Conservation (phyloP, 2,113 vertebrate species). For the Zosterops japonicus region DNA sequence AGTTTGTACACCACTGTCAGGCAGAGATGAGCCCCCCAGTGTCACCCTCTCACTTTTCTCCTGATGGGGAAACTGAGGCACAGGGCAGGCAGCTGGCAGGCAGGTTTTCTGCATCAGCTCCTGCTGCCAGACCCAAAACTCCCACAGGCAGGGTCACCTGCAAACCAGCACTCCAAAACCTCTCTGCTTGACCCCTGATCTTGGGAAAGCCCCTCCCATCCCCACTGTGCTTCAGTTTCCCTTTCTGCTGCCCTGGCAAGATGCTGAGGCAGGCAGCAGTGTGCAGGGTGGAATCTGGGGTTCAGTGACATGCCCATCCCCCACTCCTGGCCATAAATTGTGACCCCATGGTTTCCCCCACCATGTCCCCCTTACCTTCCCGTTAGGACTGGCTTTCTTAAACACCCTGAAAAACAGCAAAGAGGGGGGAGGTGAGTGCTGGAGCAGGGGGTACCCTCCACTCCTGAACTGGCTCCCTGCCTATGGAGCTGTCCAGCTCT, state of each 20-base stretch:
- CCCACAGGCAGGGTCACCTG: background rate
- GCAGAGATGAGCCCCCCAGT: background rate
- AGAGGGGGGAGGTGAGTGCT: background rate
- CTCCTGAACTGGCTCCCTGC: background rate
- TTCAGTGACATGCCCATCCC: background rate
- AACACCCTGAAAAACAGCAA: conserved; percentile 81
- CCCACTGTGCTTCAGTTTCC: background rate
- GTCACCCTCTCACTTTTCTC: background rate
- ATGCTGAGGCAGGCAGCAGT: background rate
- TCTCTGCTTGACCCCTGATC: background rate
- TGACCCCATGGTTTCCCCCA: background rate
- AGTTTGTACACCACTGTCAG: background rate
- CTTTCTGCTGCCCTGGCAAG: background rate
- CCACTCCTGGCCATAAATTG: fast-evolving
- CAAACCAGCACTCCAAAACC: background rate
- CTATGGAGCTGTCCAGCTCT: background rate
- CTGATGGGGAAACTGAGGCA: background rate
- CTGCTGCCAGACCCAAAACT: background rate
- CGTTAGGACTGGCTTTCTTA: conserved; percentile 90
- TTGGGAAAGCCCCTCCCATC: background rate
- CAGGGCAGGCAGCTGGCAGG: background rate
- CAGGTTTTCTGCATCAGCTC: background rate
- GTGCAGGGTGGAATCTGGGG: background rate
- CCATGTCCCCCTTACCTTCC: conserved; percentile 55
- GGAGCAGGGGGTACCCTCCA: background rate